A percentile compares a stretch with the other conserved stretches of the same genome.
These are phyloP conservation scores for Gastrophryne carolinensis DNA, from an alignment of 2,797 vertebrate genomes.

Conservation along the genomic window DNA sequence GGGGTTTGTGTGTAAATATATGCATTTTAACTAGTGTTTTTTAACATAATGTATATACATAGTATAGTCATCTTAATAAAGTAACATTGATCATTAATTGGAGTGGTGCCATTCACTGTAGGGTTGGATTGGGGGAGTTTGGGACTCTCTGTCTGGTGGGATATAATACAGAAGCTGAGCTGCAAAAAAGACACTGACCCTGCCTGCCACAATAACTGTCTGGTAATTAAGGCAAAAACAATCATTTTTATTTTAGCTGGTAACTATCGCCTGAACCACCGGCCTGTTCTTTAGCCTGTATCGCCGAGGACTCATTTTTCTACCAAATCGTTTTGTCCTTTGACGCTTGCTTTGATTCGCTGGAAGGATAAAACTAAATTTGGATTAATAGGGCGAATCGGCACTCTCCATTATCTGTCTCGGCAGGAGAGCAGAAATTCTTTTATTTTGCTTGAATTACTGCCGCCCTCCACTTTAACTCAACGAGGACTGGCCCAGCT, in stretches of 20 bases:
- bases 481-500: neutral
- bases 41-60: no score
- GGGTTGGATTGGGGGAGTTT: no score
- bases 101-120: no score
- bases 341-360: neutral
- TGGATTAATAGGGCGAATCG: slow-evolving; percentile 26
- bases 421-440: neutral
- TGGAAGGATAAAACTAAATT: neutral
- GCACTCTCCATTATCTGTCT: slow-evolving; percentile 24
- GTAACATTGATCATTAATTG: no score
- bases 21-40: no score
- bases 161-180: slow-evolving; percentile 7
- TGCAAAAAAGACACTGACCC: neutral
- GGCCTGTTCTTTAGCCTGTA: neutral
- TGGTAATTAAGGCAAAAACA: neutral
- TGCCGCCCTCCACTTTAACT: slow-evolving; percentile 11
- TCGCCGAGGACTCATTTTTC: no score
- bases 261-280: neutral
- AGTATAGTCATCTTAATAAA: no score
- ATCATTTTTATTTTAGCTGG: neutral
- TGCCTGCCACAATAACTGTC: neutral
- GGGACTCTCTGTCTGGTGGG: no score
- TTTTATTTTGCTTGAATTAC: slow-evolving; percentile 25
- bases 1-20: no score
- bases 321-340: neutral